These are phyloP conservation scores for Synaphobranchus kaupii DNA, from an alignment of 2,797 vertebrate genomes.

Conservation along the genomic window DNA sequence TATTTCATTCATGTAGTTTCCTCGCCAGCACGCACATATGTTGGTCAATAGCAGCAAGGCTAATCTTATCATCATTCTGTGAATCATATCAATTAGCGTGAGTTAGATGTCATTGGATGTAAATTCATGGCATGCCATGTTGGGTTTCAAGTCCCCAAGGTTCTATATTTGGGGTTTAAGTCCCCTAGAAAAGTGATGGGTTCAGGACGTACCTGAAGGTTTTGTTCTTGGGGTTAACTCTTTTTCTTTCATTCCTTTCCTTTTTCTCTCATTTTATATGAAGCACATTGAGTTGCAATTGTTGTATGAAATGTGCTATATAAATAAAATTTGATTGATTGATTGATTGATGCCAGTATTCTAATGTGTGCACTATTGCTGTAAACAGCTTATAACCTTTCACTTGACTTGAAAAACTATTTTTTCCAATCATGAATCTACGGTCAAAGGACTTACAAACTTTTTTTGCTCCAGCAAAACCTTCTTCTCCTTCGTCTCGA, in stretches of 20 bases:
- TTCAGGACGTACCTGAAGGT: no score
- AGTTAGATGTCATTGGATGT: neutral
- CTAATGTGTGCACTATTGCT: neutral
- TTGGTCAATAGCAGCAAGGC: neutral
- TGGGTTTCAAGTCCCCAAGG: no score
- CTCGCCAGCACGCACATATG: neutral
- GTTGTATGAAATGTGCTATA: no score
- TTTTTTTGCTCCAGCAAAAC: slow-evolving; percentile 92
- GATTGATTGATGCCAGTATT: neutral
- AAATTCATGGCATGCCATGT: neutral
- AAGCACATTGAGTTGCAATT: no score
- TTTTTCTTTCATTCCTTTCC: no score
- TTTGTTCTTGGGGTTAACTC: no score
- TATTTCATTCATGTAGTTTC: neutral
- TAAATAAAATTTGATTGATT: no score
- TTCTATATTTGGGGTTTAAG: no score
- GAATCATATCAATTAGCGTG: neutral
- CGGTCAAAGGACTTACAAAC: slow-evolving; percentile 83
- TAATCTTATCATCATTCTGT: neutral
- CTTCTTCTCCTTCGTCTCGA: slow-evolving; percentile 80
- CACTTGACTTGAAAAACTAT: neutral
- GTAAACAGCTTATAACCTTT: neutral
- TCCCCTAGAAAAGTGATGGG: no score
- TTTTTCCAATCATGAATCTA: neutral
- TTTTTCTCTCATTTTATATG: no score